Conservation (phyloP, 1,140 invertebrate genomes). For the Sarcophaga bullata region DNA sequence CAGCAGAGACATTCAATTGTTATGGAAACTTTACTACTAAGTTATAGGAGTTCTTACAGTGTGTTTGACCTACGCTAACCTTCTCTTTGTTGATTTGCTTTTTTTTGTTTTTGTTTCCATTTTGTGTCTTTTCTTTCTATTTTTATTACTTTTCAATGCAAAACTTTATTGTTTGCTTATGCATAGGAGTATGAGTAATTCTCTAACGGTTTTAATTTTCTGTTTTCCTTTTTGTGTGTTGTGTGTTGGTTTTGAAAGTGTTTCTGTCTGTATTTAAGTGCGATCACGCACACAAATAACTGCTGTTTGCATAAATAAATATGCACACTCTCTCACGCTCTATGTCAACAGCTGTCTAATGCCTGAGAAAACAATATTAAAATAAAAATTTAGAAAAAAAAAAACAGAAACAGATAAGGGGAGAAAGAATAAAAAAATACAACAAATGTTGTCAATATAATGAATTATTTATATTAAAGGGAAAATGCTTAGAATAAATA, state of each 20-base stretch:
- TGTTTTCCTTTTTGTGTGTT: background rate
- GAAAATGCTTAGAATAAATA: too few relatives aligned
- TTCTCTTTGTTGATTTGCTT: too few relatives aligned
- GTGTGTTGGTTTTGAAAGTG: background rate
- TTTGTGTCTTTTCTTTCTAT: too few relatives aligned
- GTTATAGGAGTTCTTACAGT: too few relatives aligned
- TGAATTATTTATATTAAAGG: too few relatives aligned
- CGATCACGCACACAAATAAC: constrained; percentile 28
- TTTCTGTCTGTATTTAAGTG: constrained; percentile 19
- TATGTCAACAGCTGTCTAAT: background rate
- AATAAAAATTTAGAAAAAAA: background rate
- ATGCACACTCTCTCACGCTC: background rate
- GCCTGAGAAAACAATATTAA: background rate
- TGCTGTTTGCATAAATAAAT: constrained; percentile 34
- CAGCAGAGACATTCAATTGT: too few relatives aligned
- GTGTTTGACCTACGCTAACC: too few relatives aligned
- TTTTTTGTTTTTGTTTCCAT: too few relatives aligned
- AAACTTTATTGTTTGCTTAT: too few relatives aligned
- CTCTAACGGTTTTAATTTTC: background rate
- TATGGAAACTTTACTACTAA: too few relatives aligned
- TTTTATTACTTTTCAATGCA: too few relatives aligned
- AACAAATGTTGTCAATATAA: background rate
- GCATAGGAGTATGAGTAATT: too few relatives aligned
- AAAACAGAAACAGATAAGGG: background rate
- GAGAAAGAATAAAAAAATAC: background rate